Evolutionary conservation across 2,113 vertebrate genomes (phyloP).

Genomic region (Tringa solitaria): DNA sequence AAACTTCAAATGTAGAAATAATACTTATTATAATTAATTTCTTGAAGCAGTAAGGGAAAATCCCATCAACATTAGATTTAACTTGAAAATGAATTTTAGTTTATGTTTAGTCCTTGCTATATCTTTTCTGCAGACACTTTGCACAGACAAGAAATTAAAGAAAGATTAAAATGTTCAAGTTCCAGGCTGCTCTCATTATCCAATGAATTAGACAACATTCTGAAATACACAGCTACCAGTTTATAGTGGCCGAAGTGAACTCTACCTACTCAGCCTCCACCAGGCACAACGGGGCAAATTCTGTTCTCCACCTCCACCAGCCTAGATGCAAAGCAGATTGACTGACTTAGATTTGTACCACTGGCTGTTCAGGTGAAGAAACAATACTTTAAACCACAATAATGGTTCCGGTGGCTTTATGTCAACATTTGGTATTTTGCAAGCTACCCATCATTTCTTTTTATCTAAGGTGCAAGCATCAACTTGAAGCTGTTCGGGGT

Average conservation of each 20-base stretch:
- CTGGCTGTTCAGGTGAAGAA: background rate
- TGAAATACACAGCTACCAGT: background rate
- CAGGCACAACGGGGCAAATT: background rate
- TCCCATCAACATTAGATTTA: background rate
- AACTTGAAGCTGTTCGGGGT: background rate
- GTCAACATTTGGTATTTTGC: background rate
- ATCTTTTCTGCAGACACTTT: background rate
- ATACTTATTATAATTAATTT: background rate
- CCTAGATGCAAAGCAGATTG: background rate
- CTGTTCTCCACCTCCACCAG: background rate
- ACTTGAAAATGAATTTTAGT: background rate
- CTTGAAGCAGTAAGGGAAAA: background rate
- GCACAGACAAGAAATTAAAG: background rate
- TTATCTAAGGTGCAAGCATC: background rate
- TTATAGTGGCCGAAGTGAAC: background rate
- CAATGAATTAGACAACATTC: background rate
- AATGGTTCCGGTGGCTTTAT: background rate
- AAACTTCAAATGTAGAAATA: background rate
- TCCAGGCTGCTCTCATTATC: background rate
- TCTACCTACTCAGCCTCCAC: background rate
- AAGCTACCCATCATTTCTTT: background rate
- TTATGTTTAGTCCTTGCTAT: background rate
- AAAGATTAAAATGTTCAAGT: background rate
- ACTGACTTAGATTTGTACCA: background rate
- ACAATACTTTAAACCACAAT: background rate